These are phyloP conservation scores for Urocyon cinereoargenteus DNA, from an alignment of 2,797 vertebrate species.

Conservation along the genomic window DNA sequence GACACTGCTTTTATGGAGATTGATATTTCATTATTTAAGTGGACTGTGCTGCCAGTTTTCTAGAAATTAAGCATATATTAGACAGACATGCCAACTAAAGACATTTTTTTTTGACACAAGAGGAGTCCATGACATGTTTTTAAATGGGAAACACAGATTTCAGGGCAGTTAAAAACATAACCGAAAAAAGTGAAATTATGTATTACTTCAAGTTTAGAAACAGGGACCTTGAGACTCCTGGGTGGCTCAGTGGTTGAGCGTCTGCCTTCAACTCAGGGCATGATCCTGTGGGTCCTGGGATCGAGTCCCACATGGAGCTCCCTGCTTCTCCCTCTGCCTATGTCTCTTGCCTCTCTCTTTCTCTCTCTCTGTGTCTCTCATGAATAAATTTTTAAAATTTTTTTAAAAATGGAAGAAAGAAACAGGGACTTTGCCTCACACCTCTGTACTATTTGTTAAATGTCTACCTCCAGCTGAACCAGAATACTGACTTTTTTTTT, in stretches of 20 bases:
- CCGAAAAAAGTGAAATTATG: not conserved
- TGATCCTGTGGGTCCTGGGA: no score
- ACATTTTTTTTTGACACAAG: not conserved
- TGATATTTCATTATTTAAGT: constrained; percentile 1
- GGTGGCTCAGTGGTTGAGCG: no score
- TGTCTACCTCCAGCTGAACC: not conserved
- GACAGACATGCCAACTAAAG: not conserved
- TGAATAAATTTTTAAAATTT: no score
- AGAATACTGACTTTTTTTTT: not conserved
- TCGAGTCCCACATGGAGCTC: no score
- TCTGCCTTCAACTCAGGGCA: no score
- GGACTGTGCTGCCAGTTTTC: not conserved
- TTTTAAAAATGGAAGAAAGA: not conserved
- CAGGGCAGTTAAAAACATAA: not conserved
- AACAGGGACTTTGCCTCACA: not conserved
- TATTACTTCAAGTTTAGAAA: not conserved
- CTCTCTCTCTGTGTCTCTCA: no score
- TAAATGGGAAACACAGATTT: not conserved
- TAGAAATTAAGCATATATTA: not conserved
- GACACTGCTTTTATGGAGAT: not conserved
- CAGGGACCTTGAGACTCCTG: not conserved
- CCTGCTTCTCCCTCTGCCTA: no score
- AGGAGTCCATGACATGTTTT: not conserved
- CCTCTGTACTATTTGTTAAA: not conserved
- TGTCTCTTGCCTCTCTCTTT: no score